Percentiles rank a stretch among this genome's conserved stretches.
phyloP scores from a whole-genome alignment of 2,888 invertebrate genomes.

The Morpho deidamia region DNA sequence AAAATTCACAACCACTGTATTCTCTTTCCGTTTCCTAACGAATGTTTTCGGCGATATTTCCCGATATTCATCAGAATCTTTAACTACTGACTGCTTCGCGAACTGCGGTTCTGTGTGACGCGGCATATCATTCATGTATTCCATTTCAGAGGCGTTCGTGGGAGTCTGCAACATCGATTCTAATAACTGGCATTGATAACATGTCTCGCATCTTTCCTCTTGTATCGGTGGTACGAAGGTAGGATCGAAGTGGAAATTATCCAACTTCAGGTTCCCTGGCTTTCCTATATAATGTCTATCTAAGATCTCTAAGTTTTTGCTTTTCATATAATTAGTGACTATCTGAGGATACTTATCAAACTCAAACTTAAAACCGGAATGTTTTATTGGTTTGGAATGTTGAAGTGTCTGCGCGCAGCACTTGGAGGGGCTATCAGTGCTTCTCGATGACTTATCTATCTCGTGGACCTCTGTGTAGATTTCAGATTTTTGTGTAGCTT shows the following conservation, averaged over 20 bases:
- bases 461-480: constrained; percentile 40
- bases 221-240: constrained; percentile 64
- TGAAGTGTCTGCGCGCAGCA: constrained; percentile 73
- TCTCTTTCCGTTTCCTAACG: constrained; percentile 56
- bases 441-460: constrained; percentile 31
- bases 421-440: constrained; percentile 54
- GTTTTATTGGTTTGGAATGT: constrained; percentile 80
- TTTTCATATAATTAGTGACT: constrained; percentile 86
- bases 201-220: constrained; percentile 74
- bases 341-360: constrained; percentile 86
- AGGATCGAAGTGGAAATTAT: constrained; percentile 72
- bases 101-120: constrained; percentile 58
- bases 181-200: constrained; percentile 72
- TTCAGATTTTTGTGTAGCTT: constrained; percentile 33
- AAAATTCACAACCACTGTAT: constrained; percentile 63
- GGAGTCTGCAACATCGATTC: constrained; percentile 84
- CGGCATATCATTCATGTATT: constrained; percentile 69
- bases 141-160: constrained; percentile 87
- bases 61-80: constrained; percentile 30
- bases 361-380: constrained; percentile 86
- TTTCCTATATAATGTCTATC: constrained; percentile 79
- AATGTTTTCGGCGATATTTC: constrained; percentile 61
- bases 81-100: constrained; percentile 51
- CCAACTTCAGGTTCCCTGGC: constrained; percentile 73
- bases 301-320: constrained; percentile 82